A percentile compares a stretch with the other conserved stretches of the same genome.
Evolutionary conservation across 2,113 vertebrate species (phyloP).

Genomic region (Anguilla rostrata): DNA sequence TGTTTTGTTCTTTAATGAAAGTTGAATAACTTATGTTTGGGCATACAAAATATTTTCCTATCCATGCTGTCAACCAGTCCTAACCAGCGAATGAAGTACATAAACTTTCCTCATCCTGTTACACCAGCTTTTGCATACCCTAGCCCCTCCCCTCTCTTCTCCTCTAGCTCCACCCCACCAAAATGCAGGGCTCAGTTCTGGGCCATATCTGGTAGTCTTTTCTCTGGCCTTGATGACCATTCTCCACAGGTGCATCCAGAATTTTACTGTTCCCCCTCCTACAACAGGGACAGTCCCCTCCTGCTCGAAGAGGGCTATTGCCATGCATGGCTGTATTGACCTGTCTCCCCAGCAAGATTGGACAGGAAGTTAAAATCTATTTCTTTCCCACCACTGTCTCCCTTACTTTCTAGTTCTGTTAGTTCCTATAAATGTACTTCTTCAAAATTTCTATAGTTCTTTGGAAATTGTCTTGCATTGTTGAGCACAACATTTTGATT

Average conservation of each 20-base stretch:
- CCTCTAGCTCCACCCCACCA: not conserved
- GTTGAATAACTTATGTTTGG: not conserved
- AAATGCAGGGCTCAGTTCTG: no score
- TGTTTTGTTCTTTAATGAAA: no score
- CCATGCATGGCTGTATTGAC: not conserved
- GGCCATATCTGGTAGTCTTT: no score
- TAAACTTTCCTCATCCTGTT: not conserved
- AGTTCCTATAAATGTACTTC: not conserved
- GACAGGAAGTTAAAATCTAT: not conserved
- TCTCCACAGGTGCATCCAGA: no score
- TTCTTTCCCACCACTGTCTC: not conserved
- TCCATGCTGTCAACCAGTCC: not conserved
- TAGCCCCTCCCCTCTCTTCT: not conserved
- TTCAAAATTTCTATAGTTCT: not conserved
- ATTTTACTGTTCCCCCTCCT: no score
- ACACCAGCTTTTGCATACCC: not conserved
- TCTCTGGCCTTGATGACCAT: no score
- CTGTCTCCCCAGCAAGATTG: not conserved
- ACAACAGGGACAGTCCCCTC: no score
- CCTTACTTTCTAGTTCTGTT: not conserved
- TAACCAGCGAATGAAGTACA: not conserved
- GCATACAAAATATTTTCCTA: not conserved
- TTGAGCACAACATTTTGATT: not conserved
- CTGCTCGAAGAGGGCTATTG: not conserved
- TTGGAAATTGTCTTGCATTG: not conserved